phyloP scores from a whole-genome alignment of 1,140 invertebrate species.

The Nasonia vitripennis region DNA sequence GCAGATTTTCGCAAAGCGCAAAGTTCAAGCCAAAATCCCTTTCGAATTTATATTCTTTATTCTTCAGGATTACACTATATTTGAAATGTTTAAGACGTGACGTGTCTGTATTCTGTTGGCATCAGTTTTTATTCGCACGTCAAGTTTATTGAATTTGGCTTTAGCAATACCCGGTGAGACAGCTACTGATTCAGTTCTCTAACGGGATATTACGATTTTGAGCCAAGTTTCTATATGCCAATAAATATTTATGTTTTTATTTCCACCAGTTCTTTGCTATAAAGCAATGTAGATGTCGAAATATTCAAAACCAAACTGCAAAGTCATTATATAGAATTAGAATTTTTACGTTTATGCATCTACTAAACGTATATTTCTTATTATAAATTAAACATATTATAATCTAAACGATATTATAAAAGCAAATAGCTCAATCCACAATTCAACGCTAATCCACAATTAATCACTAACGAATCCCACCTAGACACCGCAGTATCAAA shows the following conservation, averaged over 20 bases:
- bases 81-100: neutral
- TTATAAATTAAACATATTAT: no score
- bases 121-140: neutral
- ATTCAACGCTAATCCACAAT: neutral
- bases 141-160: slow-evolving; percentile 8
- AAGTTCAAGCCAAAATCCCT: neutral
- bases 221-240: neutral
- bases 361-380: no score
- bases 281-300: neutral
- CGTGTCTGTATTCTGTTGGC: neutral
- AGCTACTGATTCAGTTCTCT: neutral
- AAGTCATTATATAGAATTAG: no score
- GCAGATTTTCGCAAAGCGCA: neutral
- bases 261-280: neutral
- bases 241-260: neutral
- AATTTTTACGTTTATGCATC: no score
- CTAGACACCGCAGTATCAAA: neutral
- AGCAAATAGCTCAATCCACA: no score
- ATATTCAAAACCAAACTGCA: no score
- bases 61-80: neutral
- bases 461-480: neutral
- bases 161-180: neutral
- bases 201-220: neutral
- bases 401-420: no score
- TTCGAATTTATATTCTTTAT: neutral